These are phyloP conservation scores for Microcaecilia unicolor DNA, from an alignment of 2,797 vertebrate genomes.

Conservation along the genomic window DNA sequence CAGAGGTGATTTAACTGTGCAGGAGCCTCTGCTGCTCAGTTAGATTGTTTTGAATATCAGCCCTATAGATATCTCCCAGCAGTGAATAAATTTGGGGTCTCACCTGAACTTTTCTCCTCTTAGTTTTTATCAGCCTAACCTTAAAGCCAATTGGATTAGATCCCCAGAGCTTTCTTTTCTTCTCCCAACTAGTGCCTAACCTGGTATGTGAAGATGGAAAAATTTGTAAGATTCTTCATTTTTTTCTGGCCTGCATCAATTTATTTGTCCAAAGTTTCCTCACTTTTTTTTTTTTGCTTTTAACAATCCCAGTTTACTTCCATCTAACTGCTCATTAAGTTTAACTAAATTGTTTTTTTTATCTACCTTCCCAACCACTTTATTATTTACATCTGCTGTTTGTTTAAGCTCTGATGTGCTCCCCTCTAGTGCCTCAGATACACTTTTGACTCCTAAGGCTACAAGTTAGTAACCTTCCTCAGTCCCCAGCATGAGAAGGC, in stretches of 20 bases:
- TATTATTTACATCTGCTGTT: conserved; percentile 93
- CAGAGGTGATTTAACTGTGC: no score
- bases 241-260: conserved; percentile 40
- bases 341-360: conserved; percentile 47
- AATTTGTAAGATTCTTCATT: conserved; percentile 56
- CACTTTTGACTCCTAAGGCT: conserved; percentile 51
- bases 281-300: conserved; percentile 20
- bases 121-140: conserved; percentile 76
- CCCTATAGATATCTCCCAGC: conserved; percentile 21
- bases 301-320: conserved; percentile 29
- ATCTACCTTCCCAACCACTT: conserved; percentile 52
- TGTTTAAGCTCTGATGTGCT: conserved; percentile 75
- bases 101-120: conserved; percentile 51
- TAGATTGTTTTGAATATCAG: no score
- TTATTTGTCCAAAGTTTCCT: conserved; percentile 29
- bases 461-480: conserved; percentile 67
- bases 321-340: conserved; percentile 38
- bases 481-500: conserved; percentile 89
- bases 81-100: conserved; percentile 50
- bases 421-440: conserved; percentile 55
- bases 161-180: conserved; percentile 78
- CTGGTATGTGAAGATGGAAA: conserved; percentile 78
- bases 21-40: no score
- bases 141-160: conserved; percentile 81
- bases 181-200: conserved; percentile 74